phyloP scores from a whole-genome alignment of 2,797 vertebrate genomes.

The Silurus aristotelis region DNA sequence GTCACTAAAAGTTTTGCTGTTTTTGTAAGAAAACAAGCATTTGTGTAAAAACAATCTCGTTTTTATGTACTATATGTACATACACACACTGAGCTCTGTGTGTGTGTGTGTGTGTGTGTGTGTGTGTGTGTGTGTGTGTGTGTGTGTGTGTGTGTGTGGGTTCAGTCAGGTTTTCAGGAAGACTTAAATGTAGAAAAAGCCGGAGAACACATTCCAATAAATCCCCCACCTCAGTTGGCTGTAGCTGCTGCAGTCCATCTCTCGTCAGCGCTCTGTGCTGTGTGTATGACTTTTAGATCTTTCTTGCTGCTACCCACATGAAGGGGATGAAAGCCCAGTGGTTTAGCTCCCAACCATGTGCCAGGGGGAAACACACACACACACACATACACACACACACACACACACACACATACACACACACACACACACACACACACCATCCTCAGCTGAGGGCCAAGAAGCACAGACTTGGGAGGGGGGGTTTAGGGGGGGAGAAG shows the following conservation, averaged over 20 bases:
- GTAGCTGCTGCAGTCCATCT: constrained; percentile 7
- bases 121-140: too few species aligned
- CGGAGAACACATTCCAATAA: constrained; percentile 46
- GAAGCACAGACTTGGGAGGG: constrained; percentile 6
- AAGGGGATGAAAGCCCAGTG: constrained; percentile 36
- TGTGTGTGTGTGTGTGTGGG: constrained; percentile 34
- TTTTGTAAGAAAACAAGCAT: constrained; percentile 83
- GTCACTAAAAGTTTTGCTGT: constrained; percentile 60
- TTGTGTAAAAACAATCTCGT: constrained; percentile 76
- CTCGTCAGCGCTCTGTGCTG: not conserved
- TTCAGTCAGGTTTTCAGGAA: constrained; percentile 77
- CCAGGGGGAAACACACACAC: not conserved
- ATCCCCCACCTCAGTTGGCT: constrained; percentile 8
- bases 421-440: constrained; percentile 2
- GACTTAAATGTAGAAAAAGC: constrained; percentile 84
- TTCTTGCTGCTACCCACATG: constrained; percentile 28
- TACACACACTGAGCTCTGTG: constrained; percentile 56
- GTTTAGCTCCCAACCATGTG: constrained; percentile 11
- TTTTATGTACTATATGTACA: constrained; percentile 67
- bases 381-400: not conserved
- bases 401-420: constrained; percentile 1
- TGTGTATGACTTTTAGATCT: not conserved
- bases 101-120: too few species aligned
- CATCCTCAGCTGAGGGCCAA: constrained; percentile 9
- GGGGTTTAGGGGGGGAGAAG: not conserved